Evolutionary conservation across 2,797 vertebrate species (phyloP), one percentile per base, ranked within the genome.

Genomic region (Karalla daura): DNA sequence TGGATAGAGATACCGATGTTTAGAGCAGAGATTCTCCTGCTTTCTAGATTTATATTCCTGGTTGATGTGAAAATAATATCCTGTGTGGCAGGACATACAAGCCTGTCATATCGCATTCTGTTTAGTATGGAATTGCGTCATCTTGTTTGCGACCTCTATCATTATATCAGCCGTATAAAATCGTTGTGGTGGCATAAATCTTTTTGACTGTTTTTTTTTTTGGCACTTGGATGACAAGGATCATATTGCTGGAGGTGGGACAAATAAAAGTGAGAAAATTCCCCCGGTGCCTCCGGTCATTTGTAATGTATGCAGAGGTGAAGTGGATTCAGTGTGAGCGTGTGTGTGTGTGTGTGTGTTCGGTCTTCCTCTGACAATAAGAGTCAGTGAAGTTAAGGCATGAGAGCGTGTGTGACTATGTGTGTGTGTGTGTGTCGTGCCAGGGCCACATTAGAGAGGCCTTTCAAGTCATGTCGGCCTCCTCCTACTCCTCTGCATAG

Each of bases 401-500:
- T 46, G 54, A 41, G 43, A 61, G 50, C 73, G 66, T 63, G 59
- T 63, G 55, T 54, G 49, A 69, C 49, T 53, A 44, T 68, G 72
- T 43, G 53, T 71, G 59, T 73, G 70, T 51, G 65, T 70, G 61
- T 70, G 90, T 93, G 92, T 87, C 70, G 79, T 92, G 92, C 93
- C 89, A 94, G 61, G 74, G 84, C 89, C 90, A 91, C 86, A 93
- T 95, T 93, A 91, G 92, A 93, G 81, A 74, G 81, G 84, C 82
- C 93, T 94, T 95, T 92, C 77, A 93, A 91, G 92, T 93, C 84
- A 88, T 82, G 90, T 90, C 79, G 79, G 78, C 86, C 60, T 86
- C 88, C 84, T 91, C 92, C 92, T 89, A 89, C 93, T 91, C 88
- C 74, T 91, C 91, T 90, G 87, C 90, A 87, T 87, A 90, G 78